Evolutionary conservation across 2,797 vertebrate species (phyloP).

Genomic region (Sparidentex hasta): DNA sequence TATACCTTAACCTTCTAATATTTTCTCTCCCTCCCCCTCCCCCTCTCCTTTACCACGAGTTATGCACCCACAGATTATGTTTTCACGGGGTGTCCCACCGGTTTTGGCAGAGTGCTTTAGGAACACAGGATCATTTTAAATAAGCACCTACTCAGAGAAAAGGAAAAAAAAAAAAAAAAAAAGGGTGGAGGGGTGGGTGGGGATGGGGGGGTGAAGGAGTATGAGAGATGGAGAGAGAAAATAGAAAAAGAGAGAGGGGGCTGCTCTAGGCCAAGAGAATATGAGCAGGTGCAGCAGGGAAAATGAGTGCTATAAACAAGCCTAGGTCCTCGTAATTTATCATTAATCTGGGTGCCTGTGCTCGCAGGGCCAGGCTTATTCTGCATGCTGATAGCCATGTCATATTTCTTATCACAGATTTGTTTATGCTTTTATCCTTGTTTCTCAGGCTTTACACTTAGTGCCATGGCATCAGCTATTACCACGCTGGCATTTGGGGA

Average conservation of each 20-base stretch:
- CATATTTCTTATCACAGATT: constrained; percentile 89
- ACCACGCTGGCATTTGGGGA: constrained; percentile 67
- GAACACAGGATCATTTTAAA: constrained; percentile 82
- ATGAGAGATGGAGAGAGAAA: constrained; percentile 77
- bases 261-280: constrained; percentile 87
- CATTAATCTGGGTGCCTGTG: constrained; percentile 87
- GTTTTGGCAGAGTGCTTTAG: constrained; percentile 78
- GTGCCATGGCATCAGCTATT: constrained; percentile 79
- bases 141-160: constrained; percentile 80
- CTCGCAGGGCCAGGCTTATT: constrained; percentile 84
- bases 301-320: constrained; percentile 88
- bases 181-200: neutral
- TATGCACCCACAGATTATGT: constrained; percentile 78
- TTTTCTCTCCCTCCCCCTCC: constrained; percentile 58
- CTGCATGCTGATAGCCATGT: constrained; percentile 89
- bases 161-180: constrained; percentile 44
- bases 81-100: constrained; percentile 79
- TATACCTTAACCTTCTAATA: constrained; percentile 55
- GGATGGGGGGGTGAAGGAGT: constrained; percentile 58
- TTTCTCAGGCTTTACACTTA: constrained; percentile 83
- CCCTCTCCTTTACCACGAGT: constrained; percentile 76
- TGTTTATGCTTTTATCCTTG: constrained; percentile 89
- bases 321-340: constrained; percentile 88
- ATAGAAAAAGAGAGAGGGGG: constrained; percentile 74
- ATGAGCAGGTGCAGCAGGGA: constrained; percentile 88